Evolutionary conservation across 2,797 vertebrate species (phyloP).

Genomic region (Alcedo quadribrachys): DNA sequence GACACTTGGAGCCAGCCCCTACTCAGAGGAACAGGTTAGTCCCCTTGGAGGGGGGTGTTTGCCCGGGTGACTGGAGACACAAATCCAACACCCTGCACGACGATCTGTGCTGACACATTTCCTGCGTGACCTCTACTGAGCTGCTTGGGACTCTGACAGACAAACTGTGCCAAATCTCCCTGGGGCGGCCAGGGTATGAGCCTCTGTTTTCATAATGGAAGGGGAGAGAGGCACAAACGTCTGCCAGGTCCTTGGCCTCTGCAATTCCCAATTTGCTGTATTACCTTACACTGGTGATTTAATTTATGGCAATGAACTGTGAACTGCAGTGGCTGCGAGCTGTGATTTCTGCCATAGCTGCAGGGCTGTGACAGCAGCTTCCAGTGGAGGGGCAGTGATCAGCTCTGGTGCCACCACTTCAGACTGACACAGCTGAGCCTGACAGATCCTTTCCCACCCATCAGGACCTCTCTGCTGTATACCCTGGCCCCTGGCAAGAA

Average conservation of each 20-base stretch:
- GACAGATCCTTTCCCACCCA: not conserved
- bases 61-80: not conserved
- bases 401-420: not conserved
- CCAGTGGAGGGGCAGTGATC: not conserved
- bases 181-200: fast-evolving
- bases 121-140: not conserved
- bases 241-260: not conserved
- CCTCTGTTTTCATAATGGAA: not conserved
- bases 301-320: not conserved
- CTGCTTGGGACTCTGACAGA: not conserved
- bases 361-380: not conserved
- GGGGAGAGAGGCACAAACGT: not conserved
- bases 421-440: fast-evolving
- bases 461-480: fast-evolving
- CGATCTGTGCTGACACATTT: not conserved
- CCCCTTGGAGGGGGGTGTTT: fast-evolving
- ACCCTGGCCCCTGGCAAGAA: not conserved
- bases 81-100: not conserved
- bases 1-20: not conserved
- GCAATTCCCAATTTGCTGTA: not conserved
- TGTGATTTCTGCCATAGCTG: not conserved
- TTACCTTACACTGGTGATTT: not conserved
- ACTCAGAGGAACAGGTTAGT: not conserved
- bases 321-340: not conserved
- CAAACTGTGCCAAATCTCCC: not conserved